These are phyloP conservation scores for Drosophila pandora DNA, from an alignment of 1,140 invertebrate species.

Conservation along the genomic window DNA sequence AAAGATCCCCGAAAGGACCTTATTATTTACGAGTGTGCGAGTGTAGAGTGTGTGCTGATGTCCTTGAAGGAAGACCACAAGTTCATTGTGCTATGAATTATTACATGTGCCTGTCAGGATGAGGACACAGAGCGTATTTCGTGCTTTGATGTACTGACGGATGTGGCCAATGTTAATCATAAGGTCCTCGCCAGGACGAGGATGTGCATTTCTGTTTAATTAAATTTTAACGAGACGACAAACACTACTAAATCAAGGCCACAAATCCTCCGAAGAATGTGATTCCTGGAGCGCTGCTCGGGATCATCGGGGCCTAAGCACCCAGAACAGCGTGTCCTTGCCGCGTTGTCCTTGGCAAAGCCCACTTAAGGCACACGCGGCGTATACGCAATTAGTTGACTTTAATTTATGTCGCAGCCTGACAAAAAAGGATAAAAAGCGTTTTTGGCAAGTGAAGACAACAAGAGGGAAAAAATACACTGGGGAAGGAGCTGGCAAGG, in stretches of 20 bases:
- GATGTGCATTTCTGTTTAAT: conserved; percentile 59
- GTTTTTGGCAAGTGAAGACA: conserved; percentile 40
- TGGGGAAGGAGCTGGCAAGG: conserved; percentile 7
- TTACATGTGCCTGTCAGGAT: conserved; percentile 39
- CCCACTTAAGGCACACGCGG: conserved; percentile 71
- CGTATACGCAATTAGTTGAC: conserved; percentile 80
- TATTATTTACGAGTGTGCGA: conserved; percentile 47
- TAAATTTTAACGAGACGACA: conserved; percentile 72
- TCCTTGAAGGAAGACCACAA: conserved; percentile 29
- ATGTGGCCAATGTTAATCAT: conserved; percentile 15
- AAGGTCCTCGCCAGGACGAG: conserved; percentile 6
- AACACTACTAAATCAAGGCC: conserved; percentile 70
- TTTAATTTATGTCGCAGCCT: conserved; percentile 50
- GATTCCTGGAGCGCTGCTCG: conserved; percentile 9
- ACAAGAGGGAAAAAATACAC: conserved; percentile 10
- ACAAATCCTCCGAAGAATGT: conserved; percentile 64
- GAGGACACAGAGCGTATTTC: conserved; percentile 55
- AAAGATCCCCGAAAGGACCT: neutral
- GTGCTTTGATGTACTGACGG: conserved; percentile 37
- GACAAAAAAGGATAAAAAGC: conserved; percentile 79
- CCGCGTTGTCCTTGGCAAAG: conserved; percentile 46
- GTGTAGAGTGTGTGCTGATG: neutral
- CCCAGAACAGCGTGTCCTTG: conserved; percentile 21
- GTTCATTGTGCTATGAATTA: conserved; percentile 71
- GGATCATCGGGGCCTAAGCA: conserved; percentile 32